Percentiles rank a stretch among this genome's conserved stretches.
Conservation (phyloP, 2,113 vertebrate genomes). For the Mesembrinibis cayennensis region DNA sequence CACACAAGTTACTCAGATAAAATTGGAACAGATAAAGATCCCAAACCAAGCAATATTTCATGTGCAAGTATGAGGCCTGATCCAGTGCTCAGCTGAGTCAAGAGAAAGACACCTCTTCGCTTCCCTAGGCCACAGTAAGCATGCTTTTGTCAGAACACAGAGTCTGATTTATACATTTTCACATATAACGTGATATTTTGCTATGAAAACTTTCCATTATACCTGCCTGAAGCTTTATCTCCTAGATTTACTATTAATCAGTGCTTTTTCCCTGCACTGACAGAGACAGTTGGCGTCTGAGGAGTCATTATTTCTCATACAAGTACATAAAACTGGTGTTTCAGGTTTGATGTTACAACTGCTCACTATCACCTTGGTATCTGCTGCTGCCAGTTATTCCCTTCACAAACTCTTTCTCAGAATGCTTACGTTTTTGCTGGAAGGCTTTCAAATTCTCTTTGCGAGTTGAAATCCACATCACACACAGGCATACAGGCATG, state of each 20-base stretch:
- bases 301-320: conserved; percentile 29
- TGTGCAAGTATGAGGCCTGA: neutral
- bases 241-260: neutral
- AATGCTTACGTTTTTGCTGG: neutral
- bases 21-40: neutral
- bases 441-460: conserved; percentile 40
- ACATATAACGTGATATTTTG: neutral
- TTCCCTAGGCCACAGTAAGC: neutral
- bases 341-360: conserved; percentile 56
- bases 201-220: neutral
- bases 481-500: neutral
- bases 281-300: neutral
- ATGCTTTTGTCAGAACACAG: neutral
- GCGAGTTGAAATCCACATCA: conserved; percentile 17
- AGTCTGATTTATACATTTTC: neutral
- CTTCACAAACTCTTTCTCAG: conserved; percentile 43
- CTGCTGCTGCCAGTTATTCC: conserved; percentile 44
- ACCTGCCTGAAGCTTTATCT: neutral
- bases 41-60: neutral
- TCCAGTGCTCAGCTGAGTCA: neutral
- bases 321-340: conserved; percentile 26
- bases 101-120: neutral
- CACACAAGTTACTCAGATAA: neutral
- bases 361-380: conserved; percentile 45
- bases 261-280: neutral